A percentile compares a stretch with the other conserved stretches of the same genome.
These are phyloP conservation scores for Brachionus sp. DNA, from an alignment of 1,140 invertebrate genomes.

Conservation along the genomic window DNA sequence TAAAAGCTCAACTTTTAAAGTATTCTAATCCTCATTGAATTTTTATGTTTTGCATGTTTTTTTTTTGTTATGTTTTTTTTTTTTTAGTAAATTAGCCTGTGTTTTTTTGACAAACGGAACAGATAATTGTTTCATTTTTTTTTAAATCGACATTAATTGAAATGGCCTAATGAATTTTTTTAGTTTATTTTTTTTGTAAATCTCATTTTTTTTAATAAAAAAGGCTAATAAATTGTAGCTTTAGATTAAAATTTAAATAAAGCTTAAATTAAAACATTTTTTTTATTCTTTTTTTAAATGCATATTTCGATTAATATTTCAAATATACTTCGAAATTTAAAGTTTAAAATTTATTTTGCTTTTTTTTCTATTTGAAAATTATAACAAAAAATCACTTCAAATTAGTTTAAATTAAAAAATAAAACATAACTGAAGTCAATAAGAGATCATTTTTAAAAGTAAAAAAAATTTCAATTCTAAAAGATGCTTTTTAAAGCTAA, in stretches of 20 bases:
- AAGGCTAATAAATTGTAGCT: neutral
- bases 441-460: too few relatives aligned
- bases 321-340: too few relatives aligned
- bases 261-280: neutral
- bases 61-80: neutral
- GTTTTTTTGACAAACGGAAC: neutral
- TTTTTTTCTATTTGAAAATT: too few relatives aligned
- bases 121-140: neutral
- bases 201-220: conserved; percentile 16
- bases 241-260: conserved; percentile 2
- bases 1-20: conserved; percentile 9
- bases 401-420: too few relatives aligned
- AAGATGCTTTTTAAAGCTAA: too few relatives aligned
- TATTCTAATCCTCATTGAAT: conserved; percentile 3
- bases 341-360: too few relatives aligned
- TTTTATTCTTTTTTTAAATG: neutral
- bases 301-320: too few relatives aligned
- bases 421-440: too few relatives aligned
- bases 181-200: conserved; percentile 21
- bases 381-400: too few relatives aligned
- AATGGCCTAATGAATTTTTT: conserved; percentile 29
- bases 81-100: conserved; percentile 20
- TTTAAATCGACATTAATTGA: neutral
- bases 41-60: neutral
- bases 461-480: too few relatives aligned